Evolutionary conservation across 2,797 vertebrate genomes (phyloP).

Genomic region (Darevskia nairensis): DNA sequence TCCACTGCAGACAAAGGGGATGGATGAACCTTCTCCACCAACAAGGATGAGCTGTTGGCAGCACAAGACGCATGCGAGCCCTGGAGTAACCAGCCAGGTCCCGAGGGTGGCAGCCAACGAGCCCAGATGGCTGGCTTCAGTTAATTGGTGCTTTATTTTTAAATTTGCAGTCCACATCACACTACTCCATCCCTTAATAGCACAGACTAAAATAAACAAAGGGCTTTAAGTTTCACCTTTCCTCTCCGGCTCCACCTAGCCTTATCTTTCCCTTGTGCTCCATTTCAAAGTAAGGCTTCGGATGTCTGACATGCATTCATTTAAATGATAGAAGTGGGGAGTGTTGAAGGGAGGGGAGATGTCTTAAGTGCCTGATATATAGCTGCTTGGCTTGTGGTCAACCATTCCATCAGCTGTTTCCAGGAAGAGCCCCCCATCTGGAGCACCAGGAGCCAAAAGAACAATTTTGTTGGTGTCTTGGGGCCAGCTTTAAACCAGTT

Average conservation of each 20-base stretch:
- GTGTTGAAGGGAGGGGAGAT: background rate
- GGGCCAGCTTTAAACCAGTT: slow-evolving; percentile 19
- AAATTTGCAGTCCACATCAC: background rate
- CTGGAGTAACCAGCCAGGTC: background rate
- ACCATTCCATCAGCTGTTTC: background rate
- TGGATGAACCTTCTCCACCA: background rate
- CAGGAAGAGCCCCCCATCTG: background rate
- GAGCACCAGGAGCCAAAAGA: slow-evolving; percentile 6
- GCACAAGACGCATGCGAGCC: background rate
- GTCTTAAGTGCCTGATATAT: background rate
- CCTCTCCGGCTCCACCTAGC: too few species aligned
- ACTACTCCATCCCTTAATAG: background rate
- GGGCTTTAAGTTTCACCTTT: background rate
- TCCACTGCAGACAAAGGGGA: background rate
- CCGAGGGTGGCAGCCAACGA: background rate
- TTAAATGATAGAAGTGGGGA: background rate
- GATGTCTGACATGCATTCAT: slow-evolving; percentile 8
- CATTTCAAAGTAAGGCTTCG: slow-evolving; percentile 4
- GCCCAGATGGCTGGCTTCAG: slow-evolving; percentile 11
- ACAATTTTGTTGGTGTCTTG: background rate
- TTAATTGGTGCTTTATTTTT: slow-evolving; percentile 26
- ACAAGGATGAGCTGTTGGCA: background rate
- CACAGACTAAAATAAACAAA: background rate
- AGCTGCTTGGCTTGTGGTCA: slow-evolving; percentile 3
- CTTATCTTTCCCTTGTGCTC: background rate